Percentiles rank a stretch among this genome's conserved stretches.
phyloP scores from a whole-genome alignment of 1,140 invertebrate species.

The Mesaphorura yosii region DNA sequence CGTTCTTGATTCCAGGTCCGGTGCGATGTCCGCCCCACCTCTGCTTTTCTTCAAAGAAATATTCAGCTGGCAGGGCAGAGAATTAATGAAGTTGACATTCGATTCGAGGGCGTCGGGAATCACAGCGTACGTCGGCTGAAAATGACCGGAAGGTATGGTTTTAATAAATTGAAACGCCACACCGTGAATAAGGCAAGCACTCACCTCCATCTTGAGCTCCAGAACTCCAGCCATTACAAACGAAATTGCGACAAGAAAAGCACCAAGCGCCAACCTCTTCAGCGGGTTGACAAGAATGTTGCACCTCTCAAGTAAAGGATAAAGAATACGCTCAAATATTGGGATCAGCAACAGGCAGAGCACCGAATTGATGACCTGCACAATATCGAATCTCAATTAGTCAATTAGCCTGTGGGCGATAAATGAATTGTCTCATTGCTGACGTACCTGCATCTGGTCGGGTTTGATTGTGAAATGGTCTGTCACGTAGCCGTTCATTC shows the following conservation, averaged over 20 bases:
- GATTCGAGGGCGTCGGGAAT: slow-evolving; percentile 29
- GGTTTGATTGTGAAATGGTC: slow-evolving; percentile 58
- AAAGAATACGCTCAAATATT: slow-evolving; percentile 58
- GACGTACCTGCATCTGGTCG: slow-evolving; percentile 70
- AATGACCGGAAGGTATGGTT: background rate
- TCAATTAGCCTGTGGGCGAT: background rate
- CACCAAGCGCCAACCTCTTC: slow-evolving; percentile 61
- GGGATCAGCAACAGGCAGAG: slow-evolving; percentile 78
- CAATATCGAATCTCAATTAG: background rate
- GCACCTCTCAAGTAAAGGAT: slow-evolving; percentile 33
- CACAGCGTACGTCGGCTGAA: slow-evolving; percentile 26
- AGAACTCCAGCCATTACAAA: slow-evolving; percentile 80
- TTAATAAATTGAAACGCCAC: slow-evolving; percentile 34
- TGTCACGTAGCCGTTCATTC: slow-evolving; percentile 66
- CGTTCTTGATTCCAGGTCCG: too few species aligned
- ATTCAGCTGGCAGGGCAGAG: background rate
- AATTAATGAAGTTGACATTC: slow-evolving; percentile 35
- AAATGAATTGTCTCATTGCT: background rate
- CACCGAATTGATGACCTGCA: slow-evolving; percentile 61
- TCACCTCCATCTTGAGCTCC: slow-evolving; percentile 67
- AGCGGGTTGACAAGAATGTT: slow-evolving; percentile 51
- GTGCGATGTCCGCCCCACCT: background rate
- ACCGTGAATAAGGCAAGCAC: too few species aligned
- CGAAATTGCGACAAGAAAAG: slow-evolving; percentile 64
- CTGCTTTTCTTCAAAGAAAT: background rate